Percentiles rank a stretch among this genome's conserved stretches.
Conservation (phyloP, 2,797 vertebrate species). For the Aselliscus stoliczkanus region DNA sequence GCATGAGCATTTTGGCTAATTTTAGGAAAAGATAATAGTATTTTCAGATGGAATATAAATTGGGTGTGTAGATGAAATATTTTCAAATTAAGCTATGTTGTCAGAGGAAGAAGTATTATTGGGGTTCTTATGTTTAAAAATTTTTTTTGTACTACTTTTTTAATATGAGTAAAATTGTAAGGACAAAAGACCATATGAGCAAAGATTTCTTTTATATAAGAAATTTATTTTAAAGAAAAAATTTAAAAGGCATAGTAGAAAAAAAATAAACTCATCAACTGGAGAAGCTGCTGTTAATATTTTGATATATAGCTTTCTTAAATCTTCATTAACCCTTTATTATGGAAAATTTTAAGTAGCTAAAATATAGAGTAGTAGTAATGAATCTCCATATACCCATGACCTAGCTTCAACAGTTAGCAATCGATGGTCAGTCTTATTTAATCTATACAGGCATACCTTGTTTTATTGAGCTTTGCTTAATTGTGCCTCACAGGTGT, state of each 20-base stretch:
- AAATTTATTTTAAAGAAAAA: neutral
- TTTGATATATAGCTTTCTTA: neutral
- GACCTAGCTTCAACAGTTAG: neutral
- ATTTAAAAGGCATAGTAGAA: neutral
- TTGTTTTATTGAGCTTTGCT: neutral
- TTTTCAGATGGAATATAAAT: neutral
- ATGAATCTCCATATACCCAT: neutral
- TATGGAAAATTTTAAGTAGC: neutral
- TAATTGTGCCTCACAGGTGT: neutral
- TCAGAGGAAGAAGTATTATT: neutral
- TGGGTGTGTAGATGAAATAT: conserved; percentile 36
- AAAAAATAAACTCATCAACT: neutral
- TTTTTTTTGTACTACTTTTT: neutral
- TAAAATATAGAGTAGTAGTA: neutral
- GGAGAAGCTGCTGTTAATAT: conserved; percentile 11
- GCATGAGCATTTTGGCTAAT: neutral
- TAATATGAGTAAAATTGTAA: neutral
- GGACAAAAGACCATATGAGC: neutral
- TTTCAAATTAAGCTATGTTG: neutral
- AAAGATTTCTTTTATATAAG: conserved; percentile 19
- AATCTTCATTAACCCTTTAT: conserved; percentile 13
- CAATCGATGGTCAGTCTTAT: neutral
- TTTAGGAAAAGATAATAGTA: conserved; percentile 17
- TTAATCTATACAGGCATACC: neutral
- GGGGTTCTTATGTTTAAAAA: neutral